These are phyloP conservation scores for Athalia cordata DNA, from an alignment of 2,888 invertebrate species.

Conservation along the genomic window DNA sequence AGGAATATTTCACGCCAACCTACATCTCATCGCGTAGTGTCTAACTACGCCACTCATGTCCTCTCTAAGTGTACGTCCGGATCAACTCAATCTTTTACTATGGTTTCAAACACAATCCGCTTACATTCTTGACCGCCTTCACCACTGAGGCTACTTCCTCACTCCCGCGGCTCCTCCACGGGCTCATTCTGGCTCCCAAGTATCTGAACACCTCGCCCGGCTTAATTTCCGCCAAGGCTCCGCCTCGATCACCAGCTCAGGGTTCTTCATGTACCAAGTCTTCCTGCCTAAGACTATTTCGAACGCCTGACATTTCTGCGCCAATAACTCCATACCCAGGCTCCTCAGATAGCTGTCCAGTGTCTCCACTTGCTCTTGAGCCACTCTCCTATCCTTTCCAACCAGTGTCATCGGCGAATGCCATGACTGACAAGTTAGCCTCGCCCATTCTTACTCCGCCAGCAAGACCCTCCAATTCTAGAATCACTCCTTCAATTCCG, in stretches of 20 bases:
- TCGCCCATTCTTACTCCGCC: constrained; percentile 37
- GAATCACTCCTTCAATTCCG: constrained; percentile 45
- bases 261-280: constrained; percentile 43
- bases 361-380: constrained; percentile 9
- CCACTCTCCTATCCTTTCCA: background rate
- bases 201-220: background rate
- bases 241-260: background rate
- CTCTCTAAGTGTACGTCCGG: too few species aligned
- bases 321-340: constrained; percentile 48
- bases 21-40: too few species aligned
- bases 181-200: background rate
- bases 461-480: background rate
- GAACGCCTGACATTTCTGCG: constrained; percentile 45
- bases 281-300: background rate
- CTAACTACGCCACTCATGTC: too few species aligned
- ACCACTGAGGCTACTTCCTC: background rate
- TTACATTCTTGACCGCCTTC: background rate
- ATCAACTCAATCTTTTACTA: too few species aligned
- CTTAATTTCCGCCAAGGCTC: background rate
- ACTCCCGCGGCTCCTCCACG: background rate
- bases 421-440: background rate
- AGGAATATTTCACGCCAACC: too few species aligned
- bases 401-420: constrained; percentile 53
- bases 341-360: background rate
- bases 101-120: too few species aligned